Conservation (phyloP, 53 echinoderm and acorn worm genomes). For the Echinarachnius parma region DNA sequence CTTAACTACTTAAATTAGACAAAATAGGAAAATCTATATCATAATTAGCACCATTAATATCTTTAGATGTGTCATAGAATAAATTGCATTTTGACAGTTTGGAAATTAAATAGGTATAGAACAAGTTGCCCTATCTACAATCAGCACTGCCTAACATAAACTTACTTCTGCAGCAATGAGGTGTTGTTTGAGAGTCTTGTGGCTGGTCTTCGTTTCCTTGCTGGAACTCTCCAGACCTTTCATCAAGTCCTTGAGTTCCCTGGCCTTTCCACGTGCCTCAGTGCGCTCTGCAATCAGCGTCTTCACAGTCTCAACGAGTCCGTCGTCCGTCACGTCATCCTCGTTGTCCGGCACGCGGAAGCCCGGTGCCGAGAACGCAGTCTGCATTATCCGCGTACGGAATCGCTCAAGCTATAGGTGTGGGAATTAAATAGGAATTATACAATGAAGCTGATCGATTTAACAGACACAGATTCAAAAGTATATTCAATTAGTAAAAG, state of each 20-base stretch:
- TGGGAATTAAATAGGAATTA: too few species aligned
- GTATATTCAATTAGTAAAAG: too few species aligned
- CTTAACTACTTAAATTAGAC: too few species aligned
- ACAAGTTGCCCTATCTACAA: too few species aligned
- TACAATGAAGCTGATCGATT: too few species aligned
- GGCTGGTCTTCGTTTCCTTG: constrained; percentile 79
- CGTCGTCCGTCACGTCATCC: constrained; percentile 61
- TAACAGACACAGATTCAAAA: too few species aligned
- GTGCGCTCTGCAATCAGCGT: constrained; percentile 76
- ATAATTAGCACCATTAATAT: too few species aligned
- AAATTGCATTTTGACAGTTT: too few species aligned
- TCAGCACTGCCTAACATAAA: background rate
- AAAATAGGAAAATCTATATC: too few species aligned
- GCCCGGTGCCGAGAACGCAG: constrained; percentile 86
- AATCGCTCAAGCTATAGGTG: constrained; percentile 80
- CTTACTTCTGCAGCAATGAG: constrained; percentile 75
- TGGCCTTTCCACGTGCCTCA: constrained; percentile 73
- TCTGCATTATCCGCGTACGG: constrained; percentile 72
- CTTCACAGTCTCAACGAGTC: constrained; percentile 71
- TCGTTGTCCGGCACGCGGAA: constrained; percentile 86
- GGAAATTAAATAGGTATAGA: too few species aligned
- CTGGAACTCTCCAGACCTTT: constrained; percentile 70
- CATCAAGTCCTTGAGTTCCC: constrained; percentile 76
- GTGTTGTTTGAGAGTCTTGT: constrained; percentile 78
- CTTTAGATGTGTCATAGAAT: too few species aligned